Conservation (phyloP, 1,140 invertebrate genomes). For the Drosophila repletoides region DNA sequence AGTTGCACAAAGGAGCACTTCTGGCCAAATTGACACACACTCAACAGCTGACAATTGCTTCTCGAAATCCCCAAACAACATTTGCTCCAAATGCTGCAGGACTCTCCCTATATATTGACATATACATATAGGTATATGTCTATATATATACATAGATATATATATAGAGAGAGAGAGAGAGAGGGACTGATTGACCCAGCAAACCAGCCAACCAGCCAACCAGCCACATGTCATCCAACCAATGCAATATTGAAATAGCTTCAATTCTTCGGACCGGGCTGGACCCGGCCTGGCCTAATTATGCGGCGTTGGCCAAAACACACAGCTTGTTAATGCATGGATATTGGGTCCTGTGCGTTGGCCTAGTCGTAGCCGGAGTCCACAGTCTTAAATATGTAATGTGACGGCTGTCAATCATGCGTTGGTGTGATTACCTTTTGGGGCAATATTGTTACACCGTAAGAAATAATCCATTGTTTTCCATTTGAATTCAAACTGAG, state of each 20-base stretch:
- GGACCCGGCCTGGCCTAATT: background rate
- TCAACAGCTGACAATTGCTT: background rate
- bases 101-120: too few species aligned
- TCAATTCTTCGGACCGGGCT: background rate
- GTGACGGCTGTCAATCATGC: constrained; percentile 21
- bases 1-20: too few species aligned
- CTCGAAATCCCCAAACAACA: background rate
- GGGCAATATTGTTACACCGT: background rate
- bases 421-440: constrained; percentile 35
- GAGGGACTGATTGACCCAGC: background rate
- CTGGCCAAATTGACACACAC: too few species aligned
- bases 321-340: background rate
- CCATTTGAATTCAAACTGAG: too few species aligned
- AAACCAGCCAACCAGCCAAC: background rate
- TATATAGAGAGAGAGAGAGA: background rate
- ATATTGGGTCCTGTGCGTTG: background rate
- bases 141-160: too few species aligned
- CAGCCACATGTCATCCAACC: background rate
- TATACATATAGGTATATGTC: too few species aligned
- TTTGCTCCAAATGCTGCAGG: background rate
- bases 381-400: constrained; percentile 30
- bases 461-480: constrained; percentile 4
- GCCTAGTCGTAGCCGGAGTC: background rate
- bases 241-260: constrained; percentile 28
- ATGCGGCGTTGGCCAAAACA: constrained; percentile 1